Percentiles rank a stretch among this genome's conserved stretches.
These are phyloP conservation scores for Sander vitreus DNA, from an alignment of 2,113 vertebrate genomes.

Conservation along the genomic window DNA sequence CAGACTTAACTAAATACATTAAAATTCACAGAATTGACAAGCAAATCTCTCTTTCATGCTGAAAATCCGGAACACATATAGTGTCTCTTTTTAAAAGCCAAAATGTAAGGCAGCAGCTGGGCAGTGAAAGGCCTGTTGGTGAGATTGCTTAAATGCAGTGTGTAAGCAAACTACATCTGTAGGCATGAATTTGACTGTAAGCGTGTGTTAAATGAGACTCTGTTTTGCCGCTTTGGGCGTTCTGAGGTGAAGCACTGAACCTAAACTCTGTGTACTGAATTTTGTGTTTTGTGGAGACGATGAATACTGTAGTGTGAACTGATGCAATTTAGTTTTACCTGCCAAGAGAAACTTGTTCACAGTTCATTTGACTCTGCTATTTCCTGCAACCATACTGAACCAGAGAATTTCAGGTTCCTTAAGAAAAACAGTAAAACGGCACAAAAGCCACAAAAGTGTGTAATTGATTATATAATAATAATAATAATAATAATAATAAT, in stretches of 20 bases:
- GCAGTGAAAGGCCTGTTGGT: constrained; percentile 45
- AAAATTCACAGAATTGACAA: constrained; percentile 18
- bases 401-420: not conserved
- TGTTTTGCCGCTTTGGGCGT: constrained; percentile 7
- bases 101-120: constrained; percentile 1
- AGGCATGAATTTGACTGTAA: constrained; percentile 8
- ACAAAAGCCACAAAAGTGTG: not conserved
- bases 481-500: too few species aligned
- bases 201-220: constrained; percentile 28
- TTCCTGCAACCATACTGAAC: not conserved
- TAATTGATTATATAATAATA: not conserved
- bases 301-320: not conserved
- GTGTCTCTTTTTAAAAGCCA: constrained; percentile 15
- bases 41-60: not conserved
- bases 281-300: not conserved
- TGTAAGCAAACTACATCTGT: constrained; percentile 1
- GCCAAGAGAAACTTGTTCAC: not conserved
- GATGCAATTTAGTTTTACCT: not conserved
- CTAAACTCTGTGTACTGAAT: not conserved
- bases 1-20: not conserved
- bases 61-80: constrained; percentile 1
- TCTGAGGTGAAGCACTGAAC: not conserved
- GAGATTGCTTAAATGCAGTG: not conserved
- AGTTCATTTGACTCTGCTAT: not conserved
- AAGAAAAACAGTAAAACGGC: not conserved